A percentile compares a stretch with the other conserved stretches of the same genome.
phyloP scores from a whole-genome alignment of 2,113 vertebrate genomes.

The Cyprinodon brontotheroides region DNA sequence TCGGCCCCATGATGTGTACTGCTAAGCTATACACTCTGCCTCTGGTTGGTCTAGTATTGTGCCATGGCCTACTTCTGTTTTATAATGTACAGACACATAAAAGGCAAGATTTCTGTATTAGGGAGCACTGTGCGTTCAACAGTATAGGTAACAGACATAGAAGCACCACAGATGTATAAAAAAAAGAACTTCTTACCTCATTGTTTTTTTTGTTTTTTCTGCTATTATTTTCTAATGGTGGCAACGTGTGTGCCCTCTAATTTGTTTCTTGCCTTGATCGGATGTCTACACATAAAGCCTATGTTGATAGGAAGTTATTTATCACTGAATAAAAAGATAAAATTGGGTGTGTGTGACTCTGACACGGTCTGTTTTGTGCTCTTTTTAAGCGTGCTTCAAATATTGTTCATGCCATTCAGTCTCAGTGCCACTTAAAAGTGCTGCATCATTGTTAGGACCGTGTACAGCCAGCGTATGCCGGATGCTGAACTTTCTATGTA shows the following conservation, averaged over 20 bases:
- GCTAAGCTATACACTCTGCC: slow-evolving; percentile 51
- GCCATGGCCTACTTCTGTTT: slow-evolving; percentile 74
- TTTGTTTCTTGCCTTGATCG: slow-evolving; percentile 79
- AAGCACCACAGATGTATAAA: slow-evolving; percentile 77
- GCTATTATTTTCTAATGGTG: slow-evolving; percentile 74
- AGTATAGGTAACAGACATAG: slow-evolving; percentile 77
- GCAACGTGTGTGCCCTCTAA: slow-evolving; percentile 74
- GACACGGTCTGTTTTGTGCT: slow-evolving; percentile 40
- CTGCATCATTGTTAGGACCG: not conserved
- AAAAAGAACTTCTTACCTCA: slow-evolving; percentile 82
- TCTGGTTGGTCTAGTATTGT: slow-evolving; percentile 69
- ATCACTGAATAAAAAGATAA: slow-evolving; percentile 82
- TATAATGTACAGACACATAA: slow-evolving; percentile 73
- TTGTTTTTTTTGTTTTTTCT: slow-evolving; percentile 69
- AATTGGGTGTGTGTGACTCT: slow-evolving; percentile 63
- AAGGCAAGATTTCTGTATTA: slow-evolving; percentile 74
- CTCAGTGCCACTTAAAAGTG: not conserved
- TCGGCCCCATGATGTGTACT: slow-evolving; percentile 55
- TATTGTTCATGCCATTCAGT: not conserved
- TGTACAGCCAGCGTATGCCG: too few relatives aligned
- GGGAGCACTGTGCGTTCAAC: slow-evolving; percentile 78
- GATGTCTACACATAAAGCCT: slow-evolving; percentile 78
- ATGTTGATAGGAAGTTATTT: slow-evolving; percentile 80
- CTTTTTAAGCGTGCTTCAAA: not conserved
- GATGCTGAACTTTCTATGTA: too few relatives aligned